Evolutionary conservation across 2,888 invertebrate species (phyloP), one percentile per base, ranked within the genome.

Genomic region (Acronicta psi): DNA sequence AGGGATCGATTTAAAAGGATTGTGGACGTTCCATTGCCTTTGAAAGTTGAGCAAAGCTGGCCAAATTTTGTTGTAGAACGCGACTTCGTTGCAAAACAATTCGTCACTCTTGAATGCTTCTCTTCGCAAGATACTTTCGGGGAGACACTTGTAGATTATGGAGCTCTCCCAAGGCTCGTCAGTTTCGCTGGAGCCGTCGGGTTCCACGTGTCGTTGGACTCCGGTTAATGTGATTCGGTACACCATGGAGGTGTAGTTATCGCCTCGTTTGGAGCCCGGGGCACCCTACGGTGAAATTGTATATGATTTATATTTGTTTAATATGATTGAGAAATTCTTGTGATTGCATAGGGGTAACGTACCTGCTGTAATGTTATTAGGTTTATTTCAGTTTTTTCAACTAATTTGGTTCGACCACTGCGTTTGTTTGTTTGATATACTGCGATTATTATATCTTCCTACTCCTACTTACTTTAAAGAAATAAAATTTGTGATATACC

Each of bases 211-310:
- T 56, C 89, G 90, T 14, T 84, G 85, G 5, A 75, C 73, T 0
- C 96, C 96, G 71, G 94, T 95, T 3, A 96, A 86, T 0, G 94
- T 90, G 55, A 96, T 93, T 13, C 97, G 94, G 85, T 96, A 97
- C 8, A 97, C 91, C 94, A 96, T 96, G 9, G 97, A 96, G 0
- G 96, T 96, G 80, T 97, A 97, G 84, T 97, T 97, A 79, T 97
- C 97, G 0, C 97, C 97, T 50, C 96, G 93, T 57, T 96, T 96
- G 0, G 96, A 96, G n/a, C 96, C 97, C 4, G 95, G 96, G 14
- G 95, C 95, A 61, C 96, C 95, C 95, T 96, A 69, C 2, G 11
- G 31, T 51, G 1, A 25, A 11, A 29, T 11, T 29, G 9, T 9
- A 11, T 29, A 0, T 3, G 11, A 29, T 2, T 20, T 4, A 4